These are phyloP conservation scores for Halictus rubicundus DNA, from an alignment of 1,140 invertebrate genomes.

Conservation along the genomic window DNA sequence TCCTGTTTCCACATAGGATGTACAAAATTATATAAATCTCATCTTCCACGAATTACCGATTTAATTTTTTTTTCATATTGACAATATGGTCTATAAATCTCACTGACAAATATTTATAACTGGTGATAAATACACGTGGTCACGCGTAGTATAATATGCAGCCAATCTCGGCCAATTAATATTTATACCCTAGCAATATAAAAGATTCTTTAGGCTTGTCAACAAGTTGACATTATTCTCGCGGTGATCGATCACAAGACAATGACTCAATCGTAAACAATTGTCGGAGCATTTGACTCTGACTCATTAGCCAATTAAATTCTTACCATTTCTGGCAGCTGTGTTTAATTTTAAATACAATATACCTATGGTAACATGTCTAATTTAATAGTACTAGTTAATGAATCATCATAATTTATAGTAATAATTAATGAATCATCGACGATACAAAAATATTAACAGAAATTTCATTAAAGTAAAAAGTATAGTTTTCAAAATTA, in stretches of 20 bases:
- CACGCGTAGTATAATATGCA: neutral
- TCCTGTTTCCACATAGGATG: neutral
- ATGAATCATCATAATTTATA: too few species aligned
- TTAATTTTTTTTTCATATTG: too few species aligned
- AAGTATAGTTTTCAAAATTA: too few species aligned
- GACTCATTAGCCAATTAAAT: constrained; percentile 18
- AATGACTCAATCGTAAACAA: constrained; percentile 21
- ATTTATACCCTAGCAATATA: neutral
- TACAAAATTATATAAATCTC: too few species aligned
- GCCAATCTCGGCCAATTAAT: neutral
- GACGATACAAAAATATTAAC: too few species aligned
- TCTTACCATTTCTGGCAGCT: neutral
- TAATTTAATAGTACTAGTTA: neutral
- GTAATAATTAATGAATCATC: neutral
- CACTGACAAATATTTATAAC: too few species aligned
- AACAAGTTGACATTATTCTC: neutral
- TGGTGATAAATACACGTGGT: neutral
- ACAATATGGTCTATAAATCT: too few species aligned
- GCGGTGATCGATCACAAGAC: constrained; percentile 7
- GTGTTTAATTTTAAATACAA: neutral
- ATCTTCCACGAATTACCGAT: too few species aligned
- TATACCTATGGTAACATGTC: neutral
- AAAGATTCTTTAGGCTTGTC: neutral
- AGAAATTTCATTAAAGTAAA: too few species aligned
- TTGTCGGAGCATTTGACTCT: constrained; percentile 14